phyloP scores from a whole-genome alignment of 2,113 vertebrate species.

The Zapus hudsonius region DNA sequence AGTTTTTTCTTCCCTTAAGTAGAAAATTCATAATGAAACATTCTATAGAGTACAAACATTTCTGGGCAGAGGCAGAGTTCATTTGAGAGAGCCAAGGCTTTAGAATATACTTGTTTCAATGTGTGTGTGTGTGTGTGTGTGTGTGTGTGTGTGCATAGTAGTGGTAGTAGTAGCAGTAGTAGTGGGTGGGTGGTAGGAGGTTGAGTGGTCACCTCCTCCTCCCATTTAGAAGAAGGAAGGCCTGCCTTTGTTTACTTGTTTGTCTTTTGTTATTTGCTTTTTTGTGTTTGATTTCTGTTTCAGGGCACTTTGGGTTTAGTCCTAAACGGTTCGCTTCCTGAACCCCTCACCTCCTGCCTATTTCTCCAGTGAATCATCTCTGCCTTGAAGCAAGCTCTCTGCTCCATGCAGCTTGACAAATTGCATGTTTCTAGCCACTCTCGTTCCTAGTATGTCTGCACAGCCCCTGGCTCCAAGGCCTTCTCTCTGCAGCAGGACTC shows the following conservation, averaged over 20 bases:
- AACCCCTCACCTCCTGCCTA: background rate
- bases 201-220: background rate
- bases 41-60: background rate
- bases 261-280: conserved; percentile 12
- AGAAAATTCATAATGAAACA: background rate
- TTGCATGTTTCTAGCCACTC: background rate
- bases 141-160: background rate
- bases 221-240: background rate
- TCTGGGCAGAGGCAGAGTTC: background rate
- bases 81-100: background rate
- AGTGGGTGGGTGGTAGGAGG: background rate
- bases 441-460: background rate
- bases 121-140: background rate
- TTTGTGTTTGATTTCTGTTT: background rate
- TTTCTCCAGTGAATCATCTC: conserved; percentile 1
- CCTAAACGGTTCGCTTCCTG: background rate
- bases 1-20: background rate
- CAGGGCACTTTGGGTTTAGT: conserved; percentile 19
- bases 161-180: too few relatives aligned
- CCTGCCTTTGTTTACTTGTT: background rate
- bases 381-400: conserved; percentile 48
- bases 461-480: background rate
- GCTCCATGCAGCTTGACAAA: conserved; percentile 26
- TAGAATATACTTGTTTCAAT: background rate
- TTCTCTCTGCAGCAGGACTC: background rate